Percentiles rank a stretch among this genome's conserved stretches.
Evolutionary conservation across 53 echinoderm and acorn worm species (phyloP).

Genomic region (Holothuria scabra): DNA sequence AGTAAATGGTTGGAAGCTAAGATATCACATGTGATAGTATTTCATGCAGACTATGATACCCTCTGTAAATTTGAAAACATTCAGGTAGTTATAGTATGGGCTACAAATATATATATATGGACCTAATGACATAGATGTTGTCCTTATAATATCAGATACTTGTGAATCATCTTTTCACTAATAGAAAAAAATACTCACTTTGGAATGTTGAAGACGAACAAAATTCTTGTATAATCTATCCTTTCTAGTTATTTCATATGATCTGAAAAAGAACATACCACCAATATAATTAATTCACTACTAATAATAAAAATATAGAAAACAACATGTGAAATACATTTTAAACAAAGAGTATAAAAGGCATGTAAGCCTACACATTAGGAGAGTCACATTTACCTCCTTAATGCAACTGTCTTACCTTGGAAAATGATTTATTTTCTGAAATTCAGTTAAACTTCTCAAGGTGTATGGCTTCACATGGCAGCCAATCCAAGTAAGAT

Average conservation of each 20-base stretch:
- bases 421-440: slow-evolving; percentile 99
- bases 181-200: slow-evolving; percentile 56
- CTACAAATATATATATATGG: too few species aligned
- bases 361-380: too few species aligned
- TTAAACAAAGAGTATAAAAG: not conserved
- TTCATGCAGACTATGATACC: too few species aligned
- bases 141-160: too few species aligned
- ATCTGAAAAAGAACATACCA: slow-evolving; percentile 57
- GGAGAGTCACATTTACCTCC: too few species aligned
- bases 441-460: slow-evolving; percentile 91
- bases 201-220: slow-evolving; percentile 93
- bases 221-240: slow-evolving; percentile 98
- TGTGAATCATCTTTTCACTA: too few species aligned
- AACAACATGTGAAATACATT: not conserved
- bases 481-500: slow-evolving; percentile 96
- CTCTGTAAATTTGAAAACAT: too few species aligned
- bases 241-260: slow-evolving; percentile 99
- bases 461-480: slow-evolving; percentile 98
- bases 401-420: not conserved
- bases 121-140: too few species aligned
- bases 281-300: not conserved
- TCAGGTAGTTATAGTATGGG: too few species aligned
- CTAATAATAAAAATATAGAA: not conserved
- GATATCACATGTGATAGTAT: too few species aligned
- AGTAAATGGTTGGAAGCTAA: too few species aligned